Base-by-base conservation (phyloP, 2,888 invertebrate genomes). In the Cataglyphis cursor region DNA sequence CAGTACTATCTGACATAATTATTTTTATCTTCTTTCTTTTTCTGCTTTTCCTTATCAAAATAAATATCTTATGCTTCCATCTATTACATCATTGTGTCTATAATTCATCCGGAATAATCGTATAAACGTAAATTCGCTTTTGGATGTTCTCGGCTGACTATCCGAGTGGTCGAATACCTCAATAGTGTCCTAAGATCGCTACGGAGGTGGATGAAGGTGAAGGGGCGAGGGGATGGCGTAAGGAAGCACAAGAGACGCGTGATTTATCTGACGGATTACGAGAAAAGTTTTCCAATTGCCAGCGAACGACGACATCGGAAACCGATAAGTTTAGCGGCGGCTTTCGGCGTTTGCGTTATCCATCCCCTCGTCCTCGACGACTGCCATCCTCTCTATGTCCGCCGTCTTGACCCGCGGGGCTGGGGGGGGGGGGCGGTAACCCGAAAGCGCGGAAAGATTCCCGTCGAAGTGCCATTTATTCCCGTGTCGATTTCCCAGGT, bases 241-340 rank as follows among this genome's bases (percentile, higher is more conserved):
- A 82, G 84, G 84, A 72, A 70, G 86, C 85, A 85, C 78, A 84
- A 85, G 86, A 85, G 84, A 83, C 82, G 87, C 73, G 90, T 92
- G 92, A 92, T 93, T 92, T 93, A 92, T 92, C 91, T 88, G 92
- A 89, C 90, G 92, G 92, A 92, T 92, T 92, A 92, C 92, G 93
- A 92, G 91, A 83, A 92, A 92, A 92, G 92, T 92, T 92, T 92
- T 92, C 92, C 92, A 92, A 92, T 92, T 91, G 92, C 89, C 87
- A 88, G 84, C 78, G 85, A 88, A 87, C 85, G 90, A 89, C 88
- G 90, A 91, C 93, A 92, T 92, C 84, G 92, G 90, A 93, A 93
- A 93, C 90, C 92, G 90, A 92, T 92, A 90, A 90, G 88, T 91
- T 88, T 81, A 76, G 72, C 68, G 82, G 80, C 59, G 62, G 85